Percentiles rank a stretch among this genome's conserved stretches.
phyloP scores from a whole-genome alignment of 2,888 invertebrate species.

The Uropetala carovei region DNA sequence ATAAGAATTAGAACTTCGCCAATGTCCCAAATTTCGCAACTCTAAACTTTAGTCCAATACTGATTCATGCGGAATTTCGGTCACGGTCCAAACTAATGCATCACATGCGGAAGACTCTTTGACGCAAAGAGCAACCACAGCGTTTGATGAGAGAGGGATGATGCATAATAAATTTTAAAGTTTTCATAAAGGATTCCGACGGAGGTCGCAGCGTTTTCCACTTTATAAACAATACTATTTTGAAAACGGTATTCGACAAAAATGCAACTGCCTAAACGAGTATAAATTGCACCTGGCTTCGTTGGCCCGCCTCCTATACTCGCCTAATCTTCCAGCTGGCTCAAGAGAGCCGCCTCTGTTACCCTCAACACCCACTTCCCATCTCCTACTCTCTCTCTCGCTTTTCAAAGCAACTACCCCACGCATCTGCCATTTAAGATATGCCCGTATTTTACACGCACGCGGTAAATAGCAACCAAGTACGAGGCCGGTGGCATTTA shows the following conservation, averaged over 20 bases:
- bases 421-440: constrained; percentile 28
- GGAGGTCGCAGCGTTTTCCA: background rate
- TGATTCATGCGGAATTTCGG: background rate
- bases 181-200: background rate
- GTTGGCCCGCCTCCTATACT: background rate
- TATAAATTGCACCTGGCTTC: constrained; percentile 7
- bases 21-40: too few relatives aligned
- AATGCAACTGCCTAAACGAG: background rate
- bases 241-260: background rate
- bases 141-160: background rate
- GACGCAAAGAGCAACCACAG: background rate
- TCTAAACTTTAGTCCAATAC: too few relatives aligned
- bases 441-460: background rate
- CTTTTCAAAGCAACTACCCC: background rate
- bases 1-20: too few relatives aligned
- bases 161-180: too few relatives aligned
- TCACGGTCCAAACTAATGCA: background rate
- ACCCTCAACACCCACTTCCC: background rate
- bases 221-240: background rate
- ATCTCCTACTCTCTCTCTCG: background rate
- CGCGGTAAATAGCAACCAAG: background rate
- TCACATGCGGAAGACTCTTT: background rate
- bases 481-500: background rate
- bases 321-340: constrained; percentile 18
- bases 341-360: background rate